Percentiles rank a stretch among this genome's conserved stretches.
phyloP scores from a whole-genome alignment of 1,140 invertebrate genomes.

The Rhopalosiphum padi region DNA sequence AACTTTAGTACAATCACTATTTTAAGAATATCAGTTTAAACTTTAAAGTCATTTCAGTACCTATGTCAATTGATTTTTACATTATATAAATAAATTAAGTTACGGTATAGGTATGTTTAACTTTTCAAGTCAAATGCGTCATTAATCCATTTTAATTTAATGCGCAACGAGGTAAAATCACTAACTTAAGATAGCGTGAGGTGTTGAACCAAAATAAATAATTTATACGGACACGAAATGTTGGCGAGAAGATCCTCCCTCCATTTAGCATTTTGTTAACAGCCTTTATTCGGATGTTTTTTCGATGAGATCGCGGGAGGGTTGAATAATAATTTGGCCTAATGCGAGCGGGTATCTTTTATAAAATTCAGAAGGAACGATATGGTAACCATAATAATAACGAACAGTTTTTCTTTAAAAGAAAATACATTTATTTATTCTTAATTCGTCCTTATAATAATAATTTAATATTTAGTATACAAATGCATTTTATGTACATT shows the following conservation, averaged over 20 bases:
- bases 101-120: neutral
- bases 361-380: neutral
- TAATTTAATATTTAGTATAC: neutral
- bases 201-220: neutral
- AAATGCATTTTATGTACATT: neutral
- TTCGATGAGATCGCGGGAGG: neutral
- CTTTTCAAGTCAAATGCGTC: neutral
- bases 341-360: neutral
- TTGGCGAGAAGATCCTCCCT: neutral
- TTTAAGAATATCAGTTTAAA: too few relatives aligned
- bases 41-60: too few relatives aligned
- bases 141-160: neutral
- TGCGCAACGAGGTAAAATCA: neutral
- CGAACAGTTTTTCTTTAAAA: neutral
- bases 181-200: neutral
- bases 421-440: neutral
- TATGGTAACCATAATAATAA: neutral
- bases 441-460: neutral
- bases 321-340: neutral
- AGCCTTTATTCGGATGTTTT: neutral
- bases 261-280: constrained; percentile 12
- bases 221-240: neutral
- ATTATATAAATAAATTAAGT: neutral
- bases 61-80: too few relatives aligned
- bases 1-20: too few relatives aligned